phyloP scores from a whole-genome alignment of 2,888 invertebrate genomes.

The Chloroclysta siterata region DNA sequence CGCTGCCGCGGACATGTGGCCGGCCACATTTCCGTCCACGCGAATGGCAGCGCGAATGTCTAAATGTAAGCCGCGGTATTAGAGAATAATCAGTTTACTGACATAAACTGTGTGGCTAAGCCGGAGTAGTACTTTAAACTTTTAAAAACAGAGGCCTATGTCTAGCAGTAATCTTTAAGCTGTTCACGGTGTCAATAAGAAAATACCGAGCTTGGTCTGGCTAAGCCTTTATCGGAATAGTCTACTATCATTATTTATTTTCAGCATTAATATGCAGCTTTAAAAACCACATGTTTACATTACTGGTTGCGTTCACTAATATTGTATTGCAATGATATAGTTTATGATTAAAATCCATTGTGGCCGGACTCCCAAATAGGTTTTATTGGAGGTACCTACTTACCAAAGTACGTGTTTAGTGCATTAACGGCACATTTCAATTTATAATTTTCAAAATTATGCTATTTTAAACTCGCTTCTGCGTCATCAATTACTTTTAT shows the following conservation, averaged over 20 bases:
- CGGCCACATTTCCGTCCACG: too few species aligned
- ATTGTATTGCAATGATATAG: slow-evolving; percentile 62
- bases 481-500: not conserved
- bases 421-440: slow-evolving; percentile 10
- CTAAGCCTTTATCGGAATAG: slow-evolving; percentile 59
- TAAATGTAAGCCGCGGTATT: too few species aligned
- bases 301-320: slow-evolving; percentile 63
- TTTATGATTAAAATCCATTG: slow-evolving; percentile 56
- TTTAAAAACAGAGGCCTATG: too few species aligned
- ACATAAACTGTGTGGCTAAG: not conserved
- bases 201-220: not conserved
- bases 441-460: slow-evolving; percentile 5
- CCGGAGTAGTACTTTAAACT: too few species aligned
- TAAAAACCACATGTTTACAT: slow-evolving; percentile 83
- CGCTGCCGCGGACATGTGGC: too few species aligned
- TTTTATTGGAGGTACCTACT: slow-evolving; percentile 29
- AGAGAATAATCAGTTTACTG: too few species aligned
- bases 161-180: too few species aligned
- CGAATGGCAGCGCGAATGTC: too few species aligned
- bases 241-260: slow-evolving; percentile 76
- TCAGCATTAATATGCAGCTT: slow-evolving; percentile 77
- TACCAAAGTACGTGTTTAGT: slow-evolving; percentile 13
- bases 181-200: not conserved
- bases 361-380: slow-evolving; percentile 30
- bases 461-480: not conserved